A percentile compares a stretch with the other conserved stretches of the same genome.
Evolutionary conservation across 2,888 invertebrate species (phyloP).

Genomic region (Gymnoscelis rufifasciata): DNA sequence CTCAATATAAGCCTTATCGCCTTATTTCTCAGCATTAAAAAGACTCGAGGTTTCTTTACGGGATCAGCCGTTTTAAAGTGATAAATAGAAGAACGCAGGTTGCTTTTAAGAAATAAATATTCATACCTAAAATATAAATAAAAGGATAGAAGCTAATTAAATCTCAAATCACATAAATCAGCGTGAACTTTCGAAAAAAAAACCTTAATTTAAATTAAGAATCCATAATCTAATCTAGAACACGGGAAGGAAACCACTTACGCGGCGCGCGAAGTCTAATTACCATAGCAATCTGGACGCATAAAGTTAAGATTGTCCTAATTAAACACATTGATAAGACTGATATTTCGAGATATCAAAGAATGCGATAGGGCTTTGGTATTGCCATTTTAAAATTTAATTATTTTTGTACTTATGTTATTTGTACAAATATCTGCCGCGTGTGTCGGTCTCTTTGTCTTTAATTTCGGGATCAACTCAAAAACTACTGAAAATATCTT

Average conservation of each 20-base stretch:
- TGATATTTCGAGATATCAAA: constrained; percentile 19
- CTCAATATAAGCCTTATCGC: no score
- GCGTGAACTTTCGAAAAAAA: constrained; percentile 21
- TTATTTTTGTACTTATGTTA: background rate
- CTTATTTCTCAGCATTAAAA: no score
- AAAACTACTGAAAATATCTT: no score
- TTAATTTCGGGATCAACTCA: no score
- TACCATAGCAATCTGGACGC: constrained; percentile 72
- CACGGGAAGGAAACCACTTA: constrained; percentile 72
- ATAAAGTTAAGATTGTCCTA: constrained; percentile 74
- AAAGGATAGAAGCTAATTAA: background rate
- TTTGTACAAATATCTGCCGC: no score
- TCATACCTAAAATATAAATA: no score
- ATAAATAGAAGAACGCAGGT: no score
- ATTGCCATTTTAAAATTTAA: background rate
- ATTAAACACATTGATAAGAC: constrained; percentile 45
- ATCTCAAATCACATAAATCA: background rate
- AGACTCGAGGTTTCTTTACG: no score
- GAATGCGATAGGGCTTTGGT: constrained; percentile 13
- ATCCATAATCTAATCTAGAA: constrained; percentile 58
- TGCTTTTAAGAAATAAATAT: no score
- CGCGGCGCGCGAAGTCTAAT: constrained; percentile 49
- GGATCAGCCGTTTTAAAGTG: no score
- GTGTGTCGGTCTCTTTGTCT: no score
- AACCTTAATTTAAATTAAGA: constrained; percentile 39